Percentiles rank a stretch among this genome's conserved stretches.
Evolutionary conservation across 2,797 vertebrate species (phyloP).

Genomic region (Paratrypauchen microcephalus): DNA sequence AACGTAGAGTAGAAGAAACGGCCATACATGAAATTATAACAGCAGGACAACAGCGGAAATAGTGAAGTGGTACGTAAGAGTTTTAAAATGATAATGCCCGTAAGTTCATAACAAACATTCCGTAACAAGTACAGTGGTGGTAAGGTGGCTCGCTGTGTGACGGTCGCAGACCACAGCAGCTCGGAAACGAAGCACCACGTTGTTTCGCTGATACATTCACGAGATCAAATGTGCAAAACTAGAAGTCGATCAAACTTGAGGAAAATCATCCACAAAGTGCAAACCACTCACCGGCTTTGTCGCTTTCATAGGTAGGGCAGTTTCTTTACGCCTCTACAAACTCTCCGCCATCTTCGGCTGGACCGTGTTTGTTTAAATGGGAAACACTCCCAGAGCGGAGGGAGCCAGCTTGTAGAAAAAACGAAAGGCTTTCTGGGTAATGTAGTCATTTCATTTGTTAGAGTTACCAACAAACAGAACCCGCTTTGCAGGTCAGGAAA

Average conservation of each 20-base stretch:
- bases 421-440: conserved; percentile 75
- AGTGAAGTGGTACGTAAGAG: background rate
- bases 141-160: conserved; percentile 53
- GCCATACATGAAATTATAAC: background rate
- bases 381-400: conserved; percentile 87
- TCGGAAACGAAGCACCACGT: conserved; percentile 57
- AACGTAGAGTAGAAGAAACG: conserved; percentile 25
- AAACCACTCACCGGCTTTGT: conserved; percentile 79
- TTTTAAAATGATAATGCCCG: background rate
- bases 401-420: conserved; percentile 70
- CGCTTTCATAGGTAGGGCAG: conserved; percentile 76
- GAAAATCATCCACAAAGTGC: background rate
- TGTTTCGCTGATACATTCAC: conserved; percentile 34
- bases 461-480: background rate
- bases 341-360: conserved; percentile 93
- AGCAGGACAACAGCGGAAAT: background rate
- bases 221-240: conserved; percentile 28
- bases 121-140: conserved; percentile 44
- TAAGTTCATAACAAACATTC: conserved; percentile 24
- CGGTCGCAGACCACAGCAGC: conserved; percentile 59
- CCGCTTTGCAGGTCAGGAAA: conserved; percentile 27
- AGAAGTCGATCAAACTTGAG: conserved; percentile 20
- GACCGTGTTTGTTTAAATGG: conserved; percentile 90
- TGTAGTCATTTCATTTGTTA: conserved; percentile 65
- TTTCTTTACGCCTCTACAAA: conserved; percentile 80